These are phyloP conservation scores for Tetheella fluctuosa DNA, from an alignment of 2,888 invertebrate species.

Conservation along the genomic window DNA sequence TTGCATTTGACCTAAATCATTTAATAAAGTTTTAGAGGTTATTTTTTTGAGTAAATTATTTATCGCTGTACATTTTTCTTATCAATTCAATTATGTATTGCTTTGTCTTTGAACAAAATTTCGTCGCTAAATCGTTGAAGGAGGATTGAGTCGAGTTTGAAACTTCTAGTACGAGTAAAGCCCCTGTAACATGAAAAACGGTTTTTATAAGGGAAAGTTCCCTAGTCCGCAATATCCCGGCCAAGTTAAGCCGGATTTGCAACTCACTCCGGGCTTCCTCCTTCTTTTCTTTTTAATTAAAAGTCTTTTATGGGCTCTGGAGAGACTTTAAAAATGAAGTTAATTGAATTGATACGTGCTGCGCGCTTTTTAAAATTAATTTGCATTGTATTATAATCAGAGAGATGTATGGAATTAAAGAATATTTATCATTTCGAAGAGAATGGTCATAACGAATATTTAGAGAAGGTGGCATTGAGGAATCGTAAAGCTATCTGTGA, in stretches of 20 bases:
- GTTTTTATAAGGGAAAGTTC: conserved; percentile 65
- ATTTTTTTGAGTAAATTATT: no score
- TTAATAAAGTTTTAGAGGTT: no score
- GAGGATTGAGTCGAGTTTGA: conserved; percentile 4
- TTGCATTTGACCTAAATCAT: no score
- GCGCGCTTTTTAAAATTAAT: conserved; percentile 16
- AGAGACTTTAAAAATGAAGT: conserved; percentile 57
- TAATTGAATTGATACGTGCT: conserved; percentile 26
- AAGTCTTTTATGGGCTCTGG: conserved; percentile 66
- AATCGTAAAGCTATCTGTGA: no score
- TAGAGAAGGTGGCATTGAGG: no score
- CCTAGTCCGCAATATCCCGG: conserved; percentile 61
- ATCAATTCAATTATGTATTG: no score
- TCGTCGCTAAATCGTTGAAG: conserved; percentile 2
- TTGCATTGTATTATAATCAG: neutral
- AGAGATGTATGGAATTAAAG: neutral
- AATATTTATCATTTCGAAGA: neutral
- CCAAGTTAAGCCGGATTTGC: conserved; percentile 75
- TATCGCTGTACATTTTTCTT: no score
- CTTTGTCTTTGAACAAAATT: neutral
- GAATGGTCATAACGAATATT: neutral
- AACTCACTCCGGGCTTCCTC: conserved; percentile 65
- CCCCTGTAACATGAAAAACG: conserved; percentile 62
- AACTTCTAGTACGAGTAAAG: conserved; percentile 32
- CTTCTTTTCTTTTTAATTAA: conserved; percentile 76